Base-by-base conservation (phyloP, 2,797 vertebrate species). In the Clarias laeviceps region DNA sequence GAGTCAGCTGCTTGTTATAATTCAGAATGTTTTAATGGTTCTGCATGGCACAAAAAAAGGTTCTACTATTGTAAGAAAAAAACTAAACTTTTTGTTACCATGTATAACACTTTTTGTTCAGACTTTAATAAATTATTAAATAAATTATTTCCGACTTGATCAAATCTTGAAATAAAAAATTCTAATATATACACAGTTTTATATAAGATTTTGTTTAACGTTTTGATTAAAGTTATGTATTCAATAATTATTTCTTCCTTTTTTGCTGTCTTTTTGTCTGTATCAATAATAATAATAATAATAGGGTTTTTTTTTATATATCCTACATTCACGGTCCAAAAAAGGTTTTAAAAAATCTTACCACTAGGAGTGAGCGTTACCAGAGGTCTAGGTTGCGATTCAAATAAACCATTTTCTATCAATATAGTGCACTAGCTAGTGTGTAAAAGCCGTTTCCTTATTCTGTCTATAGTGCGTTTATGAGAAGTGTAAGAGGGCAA, bases 361-460 rank as follows among this genome's bases (percentile, higher is more conserved):
- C 34, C 69, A 64, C 82, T 50, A 80, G 69, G 14, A 34, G 82
- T 20, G 24, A 12, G 15, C 27, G 4, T 62, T 57, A 5, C 0
- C 24, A 34, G 24, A 82, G 56, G 22, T 29, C 8, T 5, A 12
- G 18, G 57, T 50, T 62, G 5, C 37, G 62, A 17, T 37, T 24
- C 8, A 45, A 83, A 50, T 22, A 37, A 40, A 22, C 50, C 22
- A 18, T n/a, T 4, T 1, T 11, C 11, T 24, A 0, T 37, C 20
- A 72, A 37, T 29, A 29, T 14, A 83, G 69, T 74, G 37, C 82
- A 83, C 82, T 83, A 61, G 7, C 7, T 12, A 73, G 34, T 5
- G 27, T 15, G 56, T 45, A 62, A 24, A 64, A 73, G 57, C 45
- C 8, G 22, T 45, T 7, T 18, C 9, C 27, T 62, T 1, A 32